phyloP scores from a whole-genome alignment of 2,888 invertebrate species.

The Cistogaster globosa region DNA sequence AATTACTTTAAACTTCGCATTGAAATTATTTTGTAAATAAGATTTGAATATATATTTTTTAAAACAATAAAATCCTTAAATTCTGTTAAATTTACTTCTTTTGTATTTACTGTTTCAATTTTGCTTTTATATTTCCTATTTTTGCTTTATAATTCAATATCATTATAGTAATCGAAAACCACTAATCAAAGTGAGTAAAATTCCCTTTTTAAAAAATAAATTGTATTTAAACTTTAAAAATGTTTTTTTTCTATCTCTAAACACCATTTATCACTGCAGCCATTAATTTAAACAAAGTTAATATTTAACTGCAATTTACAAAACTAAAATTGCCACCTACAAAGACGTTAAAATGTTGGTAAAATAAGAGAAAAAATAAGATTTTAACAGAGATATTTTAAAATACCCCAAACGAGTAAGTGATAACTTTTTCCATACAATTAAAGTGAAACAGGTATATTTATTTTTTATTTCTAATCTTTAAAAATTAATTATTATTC shows the following conservation, averaged over 20 bases:
- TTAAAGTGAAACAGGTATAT: no score
- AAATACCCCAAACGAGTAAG: no score
- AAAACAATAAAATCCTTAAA: neutral
- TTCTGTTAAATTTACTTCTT: neutral
- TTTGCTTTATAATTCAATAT: slow-evolving; percentile 15
- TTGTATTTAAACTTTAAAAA: slow-evolving; percentile 29
- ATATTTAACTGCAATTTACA: slow-evolving; percentile 28
- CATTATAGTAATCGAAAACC: slow-evolving; percentile 17
- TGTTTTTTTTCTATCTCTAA: slow-evolving; percentile 24
- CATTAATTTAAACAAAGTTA: slow-evolving; percentile 22
- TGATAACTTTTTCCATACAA: no score
- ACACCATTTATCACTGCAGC: slow-evolving; percentile 57
- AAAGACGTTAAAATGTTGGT: neutral
- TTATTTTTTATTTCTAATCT: no score
- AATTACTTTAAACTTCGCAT: no score
- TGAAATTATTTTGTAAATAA: neutral
- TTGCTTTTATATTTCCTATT: neutral
- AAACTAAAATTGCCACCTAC: slow-evolving; percentile 34
- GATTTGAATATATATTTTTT: no score
- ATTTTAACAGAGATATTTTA: no score
- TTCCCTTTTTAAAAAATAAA: slow-evolving; percentile 4
- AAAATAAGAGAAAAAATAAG: neutral
- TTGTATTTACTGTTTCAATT: neutral
- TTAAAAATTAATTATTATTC: no score
- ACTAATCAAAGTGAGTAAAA: slow-evolving; percentile 5